Base-by-base conservation (phyloP, 2,888 invertebrate species). In the Spialia ferax region DNA sequence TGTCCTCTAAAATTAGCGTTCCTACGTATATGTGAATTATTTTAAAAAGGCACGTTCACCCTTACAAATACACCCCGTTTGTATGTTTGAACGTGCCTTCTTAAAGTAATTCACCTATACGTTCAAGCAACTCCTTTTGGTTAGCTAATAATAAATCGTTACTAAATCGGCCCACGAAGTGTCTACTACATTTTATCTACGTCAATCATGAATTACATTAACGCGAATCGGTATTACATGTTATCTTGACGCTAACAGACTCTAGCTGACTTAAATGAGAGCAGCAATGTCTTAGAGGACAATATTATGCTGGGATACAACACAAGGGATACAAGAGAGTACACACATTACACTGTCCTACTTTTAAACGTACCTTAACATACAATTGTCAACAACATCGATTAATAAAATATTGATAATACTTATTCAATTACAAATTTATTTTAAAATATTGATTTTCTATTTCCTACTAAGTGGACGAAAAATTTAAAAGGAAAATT, bases 201-300 rank as follows among this genome's bases (percentile, higher is more conserved):
- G 55, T 35, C 48, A 66, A 54, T 66, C 23, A 48, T 56, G 48
- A 81, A 79, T 83, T 83, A 84, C 81, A 83, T 79, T 81, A 85
- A 84, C 82, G 80, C 78, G 79, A 77, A 75, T 80, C 80, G 79
- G 74, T 75, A 77, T 72, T 76, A 74, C 78, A 77, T 64, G 61
- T 60, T 73, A 81, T 81, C 80, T 83, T 75, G 74, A 82, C 74
- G 71, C 88, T 88, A 87, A 87, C 86, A 87, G 82, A 88, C 76
- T 79, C 77, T 77, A 74, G 74, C 84, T 80, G 88, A 85, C 82
- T 88, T 82, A 86, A 89, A 85, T 86, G 89, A 89, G 86, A 86
- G 76, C 75, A 74, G 76, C 64, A 68, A 68, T 73, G 69, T 67
- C 54, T 38, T 38, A 66, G 59, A 45, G 54, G 60, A 66, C 60